A percentile compares a stretch with the other conserved stretches of the same genome.
phyloP scores from a whole-genome alignment of 2,888 invertebrate genomes.

The Stramonita haemastoma region DNA sequence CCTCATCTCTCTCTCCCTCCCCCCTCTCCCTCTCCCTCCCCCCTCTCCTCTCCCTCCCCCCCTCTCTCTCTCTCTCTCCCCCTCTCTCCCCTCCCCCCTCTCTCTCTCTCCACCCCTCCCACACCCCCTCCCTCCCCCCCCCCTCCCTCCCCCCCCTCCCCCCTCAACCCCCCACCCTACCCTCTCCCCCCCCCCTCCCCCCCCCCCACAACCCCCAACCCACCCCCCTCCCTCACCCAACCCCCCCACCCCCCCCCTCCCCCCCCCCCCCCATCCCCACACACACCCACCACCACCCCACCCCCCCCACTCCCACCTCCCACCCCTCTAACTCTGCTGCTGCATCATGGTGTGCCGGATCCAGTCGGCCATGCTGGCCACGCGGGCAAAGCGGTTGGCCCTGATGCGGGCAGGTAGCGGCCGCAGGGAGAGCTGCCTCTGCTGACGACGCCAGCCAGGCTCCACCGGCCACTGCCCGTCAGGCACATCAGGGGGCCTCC shows the following conservation, averaged over 20 bases:
- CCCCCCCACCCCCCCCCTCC: too few species aligned
- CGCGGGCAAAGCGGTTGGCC: constrained; percentile 59
- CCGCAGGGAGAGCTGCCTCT: constrained; percentile 60
- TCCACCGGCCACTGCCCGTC: constrained; percentile 56
- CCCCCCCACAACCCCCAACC: too few species aligned
- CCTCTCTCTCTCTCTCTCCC: background rate
- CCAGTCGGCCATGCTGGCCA: constrained; percentile 46
- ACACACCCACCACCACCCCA: too few species aligned
- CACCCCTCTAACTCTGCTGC: too few species aligned
- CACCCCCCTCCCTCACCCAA: too few species aligned
- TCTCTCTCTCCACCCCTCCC: background rate
- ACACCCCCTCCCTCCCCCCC: background rate
- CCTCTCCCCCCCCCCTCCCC: too few species aligned
- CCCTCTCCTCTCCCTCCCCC: background rate
- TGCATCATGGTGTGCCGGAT: constrained; percentile 31
- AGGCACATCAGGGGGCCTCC: constrained; percentile 69
- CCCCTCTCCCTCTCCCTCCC: background rate
- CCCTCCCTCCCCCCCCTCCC: too few species aligned
- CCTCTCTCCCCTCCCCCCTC: background rate
- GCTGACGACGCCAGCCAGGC: constrained; percentile 65
- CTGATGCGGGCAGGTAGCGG: constrained; percentile 38
- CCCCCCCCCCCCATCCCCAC: too few species aligned
- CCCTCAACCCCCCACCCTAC: too few species aligned
- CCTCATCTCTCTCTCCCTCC: background rate
- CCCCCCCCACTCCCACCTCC: too few species aligned